Evolutionary conservation across 2,113 vertebrate species (phyloP), one percentile per base, ranked within the genome.

Genomic region (Petrocephalus zakoni): DNA sequence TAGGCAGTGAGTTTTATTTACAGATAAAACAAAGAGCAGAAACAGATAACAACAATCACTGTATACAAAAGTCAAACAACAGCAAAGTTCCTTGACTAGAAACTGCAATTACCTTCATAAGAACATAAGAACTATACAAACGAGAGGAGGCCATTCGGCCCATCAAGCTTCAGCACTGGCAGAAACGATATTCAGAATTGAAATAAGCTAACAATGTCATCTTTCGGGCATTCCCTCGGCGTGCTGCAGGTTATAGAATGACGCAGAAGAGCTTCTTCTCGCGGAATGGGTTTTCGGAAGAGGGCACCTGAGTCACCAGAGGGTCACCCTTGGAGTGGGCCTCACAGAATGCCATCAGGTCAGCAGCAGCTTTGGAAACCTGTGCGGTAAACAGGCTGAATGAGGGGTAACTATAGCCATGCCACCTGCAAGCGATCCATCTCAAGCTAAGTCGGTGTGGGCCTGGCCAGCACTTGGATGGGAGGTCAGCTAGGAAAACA

Each of bases 341-440:
- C 91, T 98, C 97, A 89, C 97, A 98, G 93, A 95, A 97, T 11
- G 96, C 94, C 94, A 98, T 94, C 78, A 98, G 93, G 3, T 98
- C 97, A 0, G 96, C 97, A 0, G 96, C 97, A 2, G 97, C 97
- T 93, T 97, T 97, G 13, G 97, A 98, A 85, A 98, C 95, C 97
- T 98, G 94, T 17, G 52, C 1, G 19, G 29, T 21, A n/a, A 64
- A 47, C 42, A 2, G 42, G 21, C 37, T 49, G 46, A 64, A 42
- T 5, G 86, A 84, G 81, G 34, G 19, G 11, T 37, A 15, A 37
- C 11, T 37, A 11, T 5, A 11, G 6, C 34, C 15, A 15, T 2
- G 2, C 25, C 15, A 34, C 34, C 68, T 78, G 17, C 29, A 42
- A 34, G 9, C 29, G n/a, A 68, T 64, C 0, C 25, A 1, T 68